phyloP scores from a whole-genome alignment of 2,113 vertebrate species.

The Gymnogyps californianus region DNA sequence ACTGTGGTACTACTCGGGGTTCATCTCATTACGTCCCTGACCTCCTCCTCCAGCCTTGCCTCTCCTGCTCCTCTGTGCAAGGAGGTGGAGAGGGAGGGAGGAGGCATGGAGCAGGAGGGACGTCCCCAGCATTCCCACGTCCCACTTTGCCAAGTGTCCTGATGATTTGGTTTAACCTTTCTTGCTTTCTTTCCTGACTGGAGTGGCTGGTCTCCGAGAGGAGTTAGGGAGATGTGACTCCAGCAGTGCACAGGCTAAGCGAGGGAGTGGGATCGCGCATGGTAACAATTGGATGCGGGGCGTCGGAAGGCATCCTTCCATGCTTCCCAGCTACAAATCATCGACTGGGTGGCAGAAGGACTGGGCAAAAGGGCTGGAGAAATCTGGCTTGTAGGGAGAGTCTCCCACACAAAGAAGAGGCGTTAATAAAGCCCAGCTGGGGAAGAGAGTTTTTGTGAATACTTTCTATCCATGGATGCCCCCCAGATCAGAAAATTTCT shows the following conservation, averaged over 20 bases:
- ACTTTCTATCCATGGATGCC: background rate
- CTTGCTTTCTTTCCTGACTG: background rate
- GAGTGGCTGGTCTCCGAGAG: background rate
- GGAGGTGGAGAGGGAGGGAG: background rate
- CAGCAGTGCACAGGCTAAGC: background rate
- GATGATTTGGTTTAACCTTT: background rate
- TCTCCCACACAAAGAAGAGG: background rate
- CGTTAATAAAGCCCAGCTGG: conserved; percentile 6
- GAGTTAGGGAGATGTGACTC: background rate
- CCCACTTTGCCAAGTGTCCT: background rate
- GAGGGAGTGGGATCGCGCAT: background rate
- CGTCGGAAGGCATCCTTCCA: background rate
- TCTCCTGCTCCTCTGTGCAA: background rate
- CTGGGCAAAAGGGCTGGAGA: background rate
- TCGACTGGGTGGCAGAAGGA: background rate
- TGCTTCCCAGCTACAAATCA: background rate
- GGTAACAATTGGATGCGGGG: background rate
- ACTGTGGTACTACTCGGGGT: background rate
- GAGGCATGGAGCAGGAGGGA: background rate
- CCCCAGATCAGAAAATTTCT: background rate
- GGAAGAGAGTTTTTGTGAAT: background rate
- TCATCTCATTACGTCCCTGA: background rate
- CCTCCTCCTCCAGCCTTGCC: background rate
- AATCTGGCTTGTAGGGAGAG: background rate
- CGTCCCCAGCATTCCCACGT: background rate